A percentile compares a stretch with the other conserved stretches of the same genome.
Evolutionary conservation across 2,113 vertebrate genomes (phyloP).

Genomic region (Oenanthe oenanthe): DNA sequence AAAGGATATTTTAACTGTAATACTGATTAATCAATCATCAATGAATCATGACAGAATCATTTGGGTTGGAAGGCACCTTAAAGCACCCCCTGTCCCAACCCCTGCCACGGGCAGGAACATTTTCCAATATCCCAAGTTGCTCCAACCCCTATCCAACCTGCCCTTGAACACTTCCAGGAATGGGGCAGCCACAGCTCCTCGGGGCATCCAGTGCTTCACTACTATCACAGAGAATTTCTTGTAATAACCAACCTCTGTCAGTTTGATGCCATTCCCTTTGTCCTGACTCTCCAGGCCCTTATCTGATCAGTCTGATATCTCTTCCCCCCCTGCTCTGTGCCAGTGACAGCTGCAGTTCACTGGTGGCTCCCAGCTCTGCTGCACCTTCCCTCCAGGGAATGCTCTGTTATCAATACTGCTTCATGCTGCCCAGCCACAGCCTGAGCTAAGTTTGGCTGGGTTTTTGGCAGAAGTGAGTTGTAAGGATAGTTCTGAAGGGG

Average conservation of each 20-base stretch:
- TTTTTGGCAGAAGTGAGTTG: not conserved
- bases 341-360: not conserved
- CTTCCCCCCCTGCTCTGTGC: not conserved
- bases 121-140: fast-evolving
- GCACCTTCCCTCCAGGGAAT: not conserved
- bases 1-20: not conserved
- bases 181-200: not conserved
- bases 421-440: not conserved
- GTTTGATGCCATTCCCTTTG: not conserved
- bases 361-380: not conserved
- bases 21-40: not conserved
- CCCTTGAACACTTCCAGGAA: not conserved
- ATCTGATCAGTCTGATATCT: not conserved
- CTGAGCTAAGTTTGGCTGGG: not conserved
- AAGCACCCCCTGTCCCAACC: not conserved
- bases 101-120: not conserved
- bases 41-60: not conserved
- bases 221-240: not conserved
- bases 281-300: not conserved
- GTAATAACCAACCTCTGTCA: not conserved
- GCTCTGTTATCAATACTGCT: fast-evolving
- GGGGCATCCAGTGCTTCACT: fast-evolving
- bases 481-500: not conserved
- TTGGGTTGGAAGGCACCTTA: not conserved
- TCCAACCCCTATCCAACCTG: not conserved